Conservation (phyloP, 2,888 invertebrate genomes). For the Catocala nupta region DNA sequence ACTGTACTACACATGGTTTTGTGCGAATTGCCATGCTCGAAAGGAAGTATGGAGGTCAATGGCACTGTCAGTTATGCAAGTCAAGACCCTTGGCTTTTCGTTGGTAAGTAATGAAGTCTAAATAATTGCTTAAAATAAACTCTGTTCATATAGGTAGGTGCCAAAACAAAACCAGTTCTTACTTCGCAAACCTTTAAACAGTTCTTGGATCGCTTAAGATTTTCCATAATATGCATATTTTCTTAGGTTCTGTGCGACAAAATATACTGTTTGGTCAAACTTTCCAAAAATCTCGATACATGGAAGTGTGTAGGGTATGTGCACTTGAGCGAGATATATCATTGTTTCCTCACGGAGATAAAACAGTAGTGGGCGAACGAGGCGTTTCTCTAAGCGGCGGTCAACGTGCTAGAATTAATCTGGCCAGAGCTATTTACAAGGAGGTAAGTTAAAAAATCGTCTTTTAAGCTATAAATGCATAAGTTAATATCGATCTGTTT, state of each 20-base stretch:
- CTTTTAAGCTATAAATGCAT: no score
- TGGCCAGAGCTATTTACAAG: slow-evolving; percentile 89
- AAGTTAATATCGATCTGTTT: no score
- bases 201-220: no score
- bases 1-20: slow-evolving; percentile 90
- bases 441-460: slow-evolving; percentile 61
- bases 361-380: slow-evolving; percentile 94
- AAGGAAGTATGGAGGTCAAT: slow-evolving; percentile 87
- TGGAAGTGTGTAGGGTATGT: slow-evolving; percentile 90
- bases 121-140: background rate
- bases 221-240: background rate
- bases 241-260: slow-evolving; percentile 92
- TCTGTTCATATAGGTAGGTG: no score
- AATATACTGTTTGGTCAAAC: slow-evolving; percentile 96
- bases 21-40: slow-evolving; percentile 90
- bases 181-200: no score
- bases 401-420: slow-evolving; percentile 90
- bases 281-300: slow-evolving; percentile 88
- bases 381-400: slow-evolving; percentile 95
- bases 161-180: no score
- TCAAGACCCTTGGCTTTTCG: slow-evolving; percentile 95
- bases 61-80: slow-evolving; percentile 92
- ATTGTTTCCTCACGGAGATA: slow-evolving; percentile 92
- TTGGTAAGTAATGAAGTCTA: slow-evolving; percentile 69
- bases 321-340: slow-evolving; percentile 91